Conservation (phyloP, 2,797 vertebrate species). For the Mergus octosetaceus region DNA sequence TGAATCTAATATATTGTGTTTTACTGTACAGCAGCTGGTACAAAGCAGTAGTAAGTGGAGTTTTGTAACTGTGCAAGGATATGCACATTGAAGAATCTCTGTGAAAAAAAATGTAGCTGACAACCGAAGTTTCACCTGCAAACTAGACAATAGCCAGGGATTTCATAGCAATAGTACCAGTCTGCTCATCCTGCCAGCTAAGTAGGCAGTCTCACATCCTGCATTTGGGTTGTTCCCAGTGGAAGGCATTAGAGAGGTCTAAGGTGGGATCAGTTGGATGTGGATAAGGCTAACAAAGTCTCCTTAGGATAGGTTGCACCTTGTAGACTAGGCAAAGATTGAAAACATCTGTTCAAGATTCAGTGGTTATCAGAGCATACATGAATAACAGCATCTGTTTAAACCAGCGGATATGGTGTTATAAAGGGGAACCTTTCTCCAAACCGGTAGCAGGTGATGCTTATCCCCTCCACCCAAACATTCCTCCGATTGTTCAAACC, state of each 20-base stretch:
- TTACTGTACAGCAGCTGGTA: not conserved
- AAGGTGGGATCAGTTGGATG: not conserved
- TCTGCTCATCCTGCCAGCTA: not conserved
- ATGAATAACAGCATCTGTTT: not conserved
- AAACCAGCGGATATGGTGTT: not conserved
- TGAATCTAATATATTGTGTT: not conserved
- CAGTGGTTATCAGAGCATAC: not conserved
- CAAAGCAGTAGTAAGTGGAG: not conserved
- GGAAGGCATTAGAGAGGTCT: not conserved
- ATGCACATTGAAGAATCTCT: not conserved
- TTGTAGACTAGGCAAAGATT: not conserved
- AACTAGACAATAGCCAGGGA: not conserved
- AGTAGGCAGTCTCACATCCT: not conserved
- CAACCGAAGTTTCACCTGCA: not conserved
- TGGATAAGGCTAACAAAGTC: too few relatives aligned
- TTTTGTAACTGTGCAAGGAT: not conserved
- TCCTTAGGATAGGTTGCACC: not conserved
- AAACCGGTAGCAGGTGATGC: not conserved
- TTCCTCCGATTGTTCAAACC: not conserved
- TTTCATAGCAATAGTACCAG: not conserved
- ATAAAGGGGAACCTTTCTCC: not conserved
- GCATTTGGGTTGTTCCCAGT: fast-evolving
- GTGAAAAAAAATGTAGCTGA: not conserved
- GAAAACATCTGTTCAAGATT: not conserved
- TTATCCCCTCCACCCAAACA: not conserved